These are phyloP conservation scores for Diabrotica balteata DNA, from an alignment of 2,888 invertebrate genomes.

Conservation along the genomic window DNA sequence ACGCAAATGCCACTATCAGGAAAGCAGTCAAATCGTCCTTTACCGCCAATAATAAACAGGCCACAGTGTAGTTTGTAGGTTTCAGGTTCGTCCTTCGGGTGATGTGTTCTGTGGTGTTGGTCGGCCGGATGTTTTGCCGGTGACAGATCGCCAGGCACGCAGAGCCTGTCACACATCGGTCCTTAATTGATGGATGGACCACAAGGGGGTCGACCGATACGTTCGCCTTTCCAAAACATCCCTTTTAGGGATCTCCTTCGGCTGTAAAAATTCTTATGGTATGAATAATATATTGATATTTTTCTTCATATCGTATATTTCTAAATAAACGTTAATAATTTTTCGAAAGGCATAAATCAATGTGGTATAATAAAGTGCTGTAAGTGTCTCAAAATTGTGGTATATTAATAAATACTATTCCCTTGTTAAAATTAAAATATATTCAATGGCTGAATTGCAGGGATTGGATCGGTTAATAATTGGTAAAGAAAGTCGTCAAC, in stretches of 20 bases:
- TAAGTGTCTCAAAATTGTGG: not conserved
- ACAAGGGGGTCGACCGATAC: slow-evolving; percentile 39
- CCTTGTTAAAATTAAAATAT: too few relatives aligned
- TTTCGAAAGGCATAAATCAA: too few relatives aligned
- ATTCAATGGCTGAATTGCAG: too few relatives aligned
- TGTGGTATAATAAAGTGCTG: too few relatives aligned
- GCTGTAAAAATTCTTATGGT: not conserved
- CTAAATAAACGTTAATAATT: too few relatives aligned
- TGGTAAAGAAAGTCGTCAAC: too few relatives aligned
- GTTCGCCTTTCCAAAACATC: not conserved
- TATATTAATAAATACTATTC: slow-evolving; percentile 5
- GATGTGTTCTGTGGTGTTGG: slow-evolving; percentile 49
- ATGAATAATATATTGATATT: not conserved
- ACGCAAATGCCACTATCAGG: not conserved
- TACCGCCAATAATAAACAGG: slow-evolving; percentile 3
- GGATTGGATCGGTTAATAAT: too few relatives aligned
- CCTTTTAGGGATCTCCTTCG: not conserved
- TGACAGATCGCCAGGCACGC: slow-evolving; percentile 55
- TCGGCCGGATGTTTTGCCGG: slow-evolving; percentile 50
- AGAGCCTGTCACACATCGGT: slow-evolving; percentile 47
- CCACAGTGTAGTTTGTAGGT: not conserved
- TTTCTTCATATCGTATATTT: too few relatives aligned
- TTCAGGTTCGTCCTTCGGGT: slow-evolving; percentile 40
- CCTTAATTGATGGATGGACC: slow-evolving; percentile 57
- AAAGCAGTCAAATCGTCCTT: too few relatives aligned